These are phyloP conservation scores for Columba guinea DNA, from an alignment of 2,797 vertebrate species.

Conservation along the genomic window DNA sequence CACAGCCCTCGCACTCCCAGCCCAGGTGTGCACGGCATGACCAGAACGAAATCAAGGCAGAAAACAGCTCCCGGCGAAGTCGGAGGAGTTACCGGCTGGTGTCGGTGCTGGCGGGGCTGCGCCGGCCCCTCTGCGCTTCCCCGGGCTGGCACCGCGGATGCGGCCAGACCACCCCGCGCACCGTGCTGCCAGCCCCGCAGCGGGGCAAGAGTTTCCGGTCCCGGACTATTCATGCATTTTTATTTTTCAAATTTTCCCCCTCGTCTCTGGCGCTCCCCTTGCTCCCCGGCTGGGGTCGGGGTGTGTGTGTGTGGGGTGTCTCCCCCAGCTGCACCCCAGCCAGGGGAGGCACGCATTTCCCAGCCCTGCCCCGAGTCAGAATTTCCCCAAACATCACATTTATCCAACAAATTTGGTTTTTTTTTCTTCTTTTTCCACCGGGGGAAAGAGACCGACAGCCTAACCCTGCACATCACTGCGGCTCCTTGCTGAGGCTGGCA, in stretches of 20 bases:
- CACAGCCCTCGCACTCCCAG: not conserved
- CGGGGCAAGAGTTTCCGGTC: not conserved
- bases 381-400: not conserved
- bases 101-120: not conserved
- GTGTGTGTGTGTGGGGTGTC: not conserved
- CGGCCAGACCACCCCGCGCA: not conserved
- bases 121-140: not conserved
- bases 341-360: not conserved
- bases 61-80: not conserved
- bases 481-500: not conserved
- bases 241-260: not conserved
- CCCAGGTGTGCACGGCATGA: constrained; percentile 14
- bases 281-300: too few relatives aligned
- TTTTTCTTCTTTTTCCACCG: not conserved
- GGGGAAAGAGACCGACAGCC: not conserved
- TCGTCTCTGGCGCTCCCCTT: not conserved
- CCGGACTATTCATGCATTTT: not conserved
- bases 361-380: not conserved
- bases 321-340: not conserved
- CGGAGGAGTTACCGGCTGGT: not conserved
- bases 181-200: not conserved
- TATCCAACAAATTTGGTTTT: not conserved
- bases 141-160: not conserved
- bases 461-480: not conserved
- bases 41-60: not conserved